Evolutionary conservation across 2,888 invertebrate species (phyloP), one percentile per base, ranked within the genome.

Genomic region (Anthrax anthrax): DNA sequence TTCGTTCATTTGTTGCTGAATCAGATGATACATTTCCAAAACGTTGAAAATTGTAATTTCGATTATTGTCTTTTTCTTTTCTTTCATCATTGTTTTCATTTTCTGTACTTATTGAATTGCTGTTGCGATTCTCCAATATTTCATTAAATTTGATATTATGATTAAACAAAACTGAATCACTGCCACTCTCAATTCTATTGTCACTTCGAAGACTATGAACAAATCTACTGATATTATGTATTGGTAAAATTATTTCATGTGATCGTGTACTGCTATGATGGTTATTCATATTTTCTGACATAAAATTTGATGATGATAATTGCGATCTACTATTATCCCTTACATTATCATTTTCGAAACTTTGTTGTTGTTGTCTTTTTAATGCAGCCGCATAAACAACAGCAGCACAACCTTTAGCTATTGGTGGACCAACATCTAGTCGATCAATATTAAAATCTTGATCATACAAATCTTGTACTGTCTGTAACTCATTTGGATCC

Each of bases 341-440:
- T 8, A 27, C 23, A 27, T 27, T 27, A 8, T 8, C 5, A 8
- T 5, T 1, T 27, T 38, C n/a, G 10, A 18, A 18, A 29, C 18
- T 17, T 37, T 37, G 36, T 8, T 37, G 2, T 37, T 37, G 16
- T 37, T 16, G 37, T 4, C 16, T 52, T 52, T 72, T 74, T 43
- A 75, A 67, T 47, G 72, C 72, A 2, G 83, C 83, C 4, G 80
- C 75, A 63, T 87, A 85, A 2, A 89, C 85, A 27, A 83, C 85
- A 23, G 84, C 87, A 53, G 81, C 83, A 60, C 84, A 81, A 16
- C 88, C 88, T 64, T 87, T 84, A 8, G 81, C 84, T 54, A 89
- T 80, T 2, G 78, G 72, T 36, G 77, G 73, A 1, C 84, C 85
- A 53, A 87, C 72, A 47, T 74, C 72, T 49, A 85, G 70, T 57